Percentiles rank a stretch among this genome's conserved stretches.
phyloP scores from a whole-genome alignment of 2,888 invertebrate species.

The Eilema depressum region DNA sequence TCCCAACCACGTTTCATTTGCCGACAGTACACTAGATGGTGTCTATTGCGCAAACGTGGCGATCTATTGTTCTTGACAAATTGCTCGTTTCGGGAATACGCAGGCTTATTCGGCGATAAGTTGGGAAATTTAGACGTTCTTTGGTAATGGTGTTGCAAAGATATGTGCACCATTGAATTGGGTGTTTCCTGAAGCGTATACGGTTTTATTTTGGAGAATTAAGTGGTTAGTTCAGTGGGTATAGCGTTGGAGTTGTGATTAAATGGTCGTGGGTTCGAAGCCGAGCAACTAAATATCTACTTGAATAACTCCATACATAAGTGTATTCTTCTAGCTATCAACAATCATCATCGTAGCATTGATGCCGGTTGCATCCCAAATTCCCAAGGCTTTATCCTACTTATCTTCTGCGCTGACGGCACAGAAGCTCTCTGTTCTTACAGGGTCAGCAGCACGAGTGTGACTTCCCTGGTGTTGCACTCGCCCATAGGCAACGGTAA shows the following conservation, averaged over 20 bases:
- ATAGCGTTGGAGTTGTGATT: not conserved
- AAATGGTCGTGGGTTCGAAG: not conserved
- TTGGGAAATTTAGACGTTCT: constrained; percentile 18
- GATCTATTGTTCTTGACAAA: constrained; percentile 51
- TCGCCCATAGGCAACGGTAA: too few species aligned
- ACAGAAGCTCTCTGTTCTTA: too few species aligned
- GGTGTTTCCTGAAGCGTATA: not conserved
- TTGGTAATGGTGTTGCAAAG: constrained; percentile 4
- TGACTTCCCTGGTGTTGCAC: too few species aligned
- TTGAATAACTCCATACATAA: too few species aligned
- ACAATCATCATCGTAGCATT: too few species aligned
- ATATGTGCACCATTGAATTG: constrained; percentile 1
- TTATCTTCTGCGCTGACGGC: too few species aligned
- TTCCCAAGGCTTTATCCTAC: too few species aligned
- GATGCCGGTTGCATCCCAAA: too few species aligned
- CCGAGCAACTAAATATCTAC: not conserved
- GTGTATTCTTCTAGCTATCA: too few species aligned
- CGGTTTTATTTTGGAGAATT: not conserved
- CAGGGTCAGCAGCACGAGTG: too few species aligned
- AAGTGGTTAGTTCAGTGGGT: not conserved
- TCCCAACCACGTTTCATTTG: constrained; percentile 7
- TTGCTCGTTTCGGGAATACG: constrained; percentile 37
- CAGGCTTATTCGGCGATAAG: constrained; percentile 22
- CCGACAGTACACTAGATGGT: constrained; percentile 13
- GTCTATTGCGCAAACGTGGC: constrained; percentile 26